Conservation (phyloP, 53 echinoderm and acorn worm species). For the Echinometra lucunter region DNA sequence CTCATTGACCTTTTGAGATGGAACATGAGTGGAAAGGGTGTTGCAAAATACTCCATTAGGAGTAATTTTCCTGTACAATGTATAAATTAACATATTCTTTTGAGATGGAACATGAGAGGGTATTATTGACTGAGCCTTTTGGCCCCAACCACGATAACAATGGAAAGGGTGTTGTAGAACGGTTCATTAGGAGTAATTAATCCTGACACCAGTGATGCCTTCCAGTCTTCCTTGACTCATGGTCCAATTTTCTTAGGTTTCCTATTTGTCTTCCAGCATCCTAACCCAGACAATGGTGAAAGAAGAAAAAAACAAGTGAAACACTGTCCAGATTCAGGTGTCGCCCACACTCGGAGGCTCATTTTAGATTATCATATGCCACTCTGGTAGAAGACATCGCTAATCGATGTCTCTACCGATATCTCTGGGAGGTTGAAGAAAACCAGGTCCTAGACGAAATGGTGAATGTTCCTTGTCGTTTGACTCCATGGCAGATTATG, state of each 20-base stretch:
- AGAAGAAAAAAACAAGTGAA: conserved; percentile 12
- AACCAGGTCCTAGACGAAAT: conserved; percentile 33
- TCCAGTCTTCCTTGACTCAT: conserved; percentile 59
- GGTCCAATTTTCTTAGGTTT: conserved; percentile 42
- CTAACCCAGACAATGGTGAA: neutral
- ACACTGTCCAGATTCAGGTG: conserved; percentile 29
- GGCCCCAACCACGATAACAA: neutral
- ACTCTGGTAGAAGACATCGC: conserved; percentile 7
- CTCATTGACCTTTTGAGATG: neutral
- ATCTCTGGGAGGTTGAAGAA: conserved; percentile 26
- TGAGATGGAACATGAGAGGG: neutral
- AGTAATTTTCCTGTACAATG: neutral
- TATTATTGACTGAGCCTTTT: neutral
- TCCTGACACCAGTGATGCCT: conserved; percentile 51
- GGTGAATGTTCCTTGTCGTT: neutral
- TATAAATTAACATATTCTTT: neutral
- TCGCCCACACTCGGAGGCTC: neutral
- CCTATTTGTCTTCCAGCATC: conserved; percentile 56
- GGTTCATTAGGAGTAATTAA: conserved; percentile 52
- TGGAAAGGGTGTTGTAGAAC: conserved; percentile 28
- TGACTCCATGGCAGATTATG: conserved; percentile 62
- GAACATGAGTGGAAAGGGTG: neutral
- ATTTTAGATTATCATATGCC: neutral
- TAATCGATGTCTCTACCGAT: neutral
- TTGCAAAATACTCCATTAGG: neutral